Evolutionary conservation across 2,888 invertebrate species (phyloP).

Genomic region (Pemphredon lugubris): DNA sequence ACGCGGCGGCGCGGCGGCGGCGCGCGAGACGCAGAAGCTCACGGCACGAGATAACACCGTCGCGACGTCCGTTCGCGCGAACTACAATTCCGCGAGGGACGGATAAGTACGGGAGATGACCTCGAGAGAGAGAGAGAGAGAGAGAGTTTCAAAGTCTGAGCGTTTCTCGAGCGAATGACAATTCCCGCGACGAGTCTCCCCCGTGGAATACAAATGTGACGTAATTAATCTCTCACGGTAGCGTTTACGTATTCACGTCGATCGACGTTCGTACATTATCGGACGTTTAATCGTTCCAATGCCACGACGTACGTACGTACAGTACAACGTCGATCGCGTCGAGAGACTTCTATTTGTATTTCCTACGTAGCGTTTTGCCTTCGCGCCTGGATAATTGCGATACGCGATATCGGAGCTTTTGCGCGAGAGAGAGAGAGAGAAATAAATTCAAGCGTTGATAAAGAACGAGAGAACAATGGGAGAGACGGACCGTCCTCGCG

Average conservation of each 20-base stretch:
- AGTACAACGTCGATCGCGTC: neutral
- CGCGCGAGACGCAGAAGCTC: conserved; percentile 21
- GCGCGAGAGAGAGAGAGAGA: too few species aligned
- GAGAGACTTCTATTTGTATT: neutral
- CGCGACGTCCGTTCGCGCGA: too few species aligned
- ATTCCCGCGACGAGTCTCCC: conserved; percentile 1
- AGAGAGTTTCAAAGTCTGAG: conserved; percentile 28
- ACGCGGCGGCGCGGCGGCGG: too few species aligned
- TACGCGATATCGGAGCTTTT: too few species aligned
- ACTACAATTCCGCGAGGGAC: too few species aligned
- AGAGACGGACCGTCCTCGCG: too few species aligned
- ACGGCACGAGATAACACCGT: conserved; percentile 27
- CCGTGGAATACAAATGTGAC: conserved; percentile 28
- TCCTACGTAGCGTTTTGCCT: too few species aligned
- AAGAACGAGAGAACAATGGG: too few species aligned
- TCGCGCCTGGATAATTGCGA: too few species aligned
- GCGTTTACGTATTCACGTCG: conserved; percentile 35
- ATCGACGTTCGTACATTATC: conserved; percentile 17
- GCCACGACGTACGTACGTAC: conserved; percentile 19
- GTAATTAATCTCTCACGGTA: conserved; percentile 31
- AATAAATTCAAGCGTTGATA: too few species aligned
- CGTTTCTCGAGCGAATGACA: conserved; percentile 11
- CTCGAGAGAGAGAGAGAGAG: conserved; percentile 30
- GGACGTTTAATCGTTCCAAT: conserved; percentile 47
- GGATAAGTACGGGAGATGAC: conserved; percentile 4